Evolutionary conservation across 2,113 vertebrate species (phyloP), one percentile per base, ranked within the genome.

Genomic region (Circaetus cinerascens): DNA sequence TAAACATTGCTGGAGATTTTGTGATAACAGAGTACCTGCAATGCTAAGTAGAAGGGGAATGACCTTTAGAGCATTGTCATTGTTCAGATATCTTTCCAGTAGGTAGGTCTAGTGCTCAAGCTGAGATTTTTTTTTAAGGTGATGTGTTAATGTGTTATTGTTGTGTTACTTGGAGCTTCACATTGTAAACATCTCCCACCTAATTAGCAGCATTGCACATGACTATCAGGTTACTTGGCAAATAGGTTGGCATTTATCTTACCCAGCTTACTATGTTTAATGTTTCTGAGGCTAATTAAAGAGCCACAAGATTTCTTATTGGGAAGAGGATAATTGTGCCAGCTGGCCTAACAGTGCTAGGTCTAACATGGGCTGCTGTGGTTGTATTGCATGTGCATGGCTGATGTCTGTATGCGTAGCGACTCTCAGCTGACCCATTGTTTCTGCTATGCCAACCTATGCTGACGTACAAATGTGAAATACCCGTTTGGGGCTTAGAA

Each of bases 1-100:
- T 96, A 96, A 97, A 95, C 84, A 95, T 97, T 96, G 78, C 66
- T 83, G 71, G 67, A 80, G 86, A 88, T 90, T 62, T 71, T 67
- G 56, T 82, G 96, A 93, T 97, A 95, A 45, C n/a, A 76, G 50
- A 64, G 67, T 45, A 50, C 75, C 20, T 82, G 73, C 55, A 64
- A 68, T 53, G 53, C 73, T 75, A 62, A 73, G 32, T 45, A 85
- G 79, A 64, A 91, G 76, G 51, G 43, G 86, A 94, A 85, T 85
- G 94, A 89, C 94, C 96, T 97, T 75, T 56, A 79, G 22, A 73
- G 45, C 51, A 9, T 15, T 86, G 64, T 26, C 18, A 13, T 69
- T 86, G 55, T 83, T 93, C 62, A 38, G 56, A 10, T 56, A 38
- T 12, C 43, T 62, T 76, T 80, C 59, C 18, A 63, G 55, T 45